These are phyloP conservation scores for Lobophora halterata DNA, from an alignment of 2,888 invertebrate species.

Conservation along the genomic window DNA sequence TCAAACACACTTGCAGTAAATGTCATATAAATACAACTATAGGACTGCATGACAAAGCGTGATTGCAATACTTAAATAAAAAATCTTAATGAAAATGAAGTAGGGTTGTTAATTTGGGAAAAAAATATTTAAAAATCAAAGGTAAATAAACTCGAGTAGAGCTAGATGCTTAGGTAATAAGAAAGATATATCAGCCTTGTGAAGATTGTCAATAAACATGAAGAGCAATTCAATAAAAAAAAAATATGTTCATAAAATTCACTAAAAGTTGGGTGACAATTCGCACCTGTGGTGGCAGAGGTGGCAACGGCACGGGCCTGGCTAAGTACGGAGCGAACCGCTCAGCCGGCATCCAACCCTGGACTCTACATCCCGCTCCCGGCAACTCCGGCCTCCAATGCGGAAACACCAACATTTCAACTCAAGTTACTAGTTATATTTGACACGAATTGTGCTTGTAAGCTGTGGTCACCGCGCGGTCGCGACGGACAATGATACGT, in stretches of 20 bases:
- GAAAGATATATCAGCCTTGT: too few relatives aligned
- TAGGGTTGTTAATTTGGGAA: too few relatives aligned
- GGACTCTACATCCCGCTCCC: slow-evolving; percentile 59
- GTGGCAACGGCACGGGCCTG: slow-evolving; percentile 51
- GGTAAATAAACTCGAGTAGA: too few relatives aligned
- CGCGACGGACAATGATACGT: slow-evolving; percentile 63
- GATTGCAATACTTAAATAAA: too few relatives aligned
- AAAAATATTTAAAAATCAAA: too few relatives aligned
- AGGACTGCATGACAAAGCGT: too few relatives aligned
- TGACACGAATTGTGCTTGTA: neutral
- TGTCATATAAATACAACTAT: too few relatives aligned
- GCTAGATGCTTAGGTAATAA: too few relatives aligned
- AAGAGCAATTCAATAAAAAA: slow-evolving; percentile 1
- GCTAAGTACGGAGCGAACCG: slow-evolving; percentile 71
- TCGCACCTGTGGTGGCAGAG: slow-evolving; percentile 66
- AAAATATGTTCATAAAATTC: too few relatives aligned
- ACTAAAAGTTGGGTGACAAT: slow-evolving; percentile 7
- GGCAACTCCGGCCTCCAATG: slow-evolving; percentile 64
- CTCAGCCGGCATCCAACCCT: slow-evolving; percentile 69
- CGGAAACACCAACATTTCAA: slow-evolving; percentile 72
- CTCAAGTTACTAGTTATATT: slow-evolving; percentile 14
- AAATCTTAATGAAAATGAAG: too few relatives aligned
- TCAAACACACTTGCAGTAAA: too few relatives aligned
- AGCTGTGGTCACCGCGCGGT: slow-evolving; percentile 61
- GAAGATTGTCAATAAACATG: neutral